Base-by-base conservation (phyloP, 1,140 invertebrate genomes). In the Neodiprion lecontei region DNA sequence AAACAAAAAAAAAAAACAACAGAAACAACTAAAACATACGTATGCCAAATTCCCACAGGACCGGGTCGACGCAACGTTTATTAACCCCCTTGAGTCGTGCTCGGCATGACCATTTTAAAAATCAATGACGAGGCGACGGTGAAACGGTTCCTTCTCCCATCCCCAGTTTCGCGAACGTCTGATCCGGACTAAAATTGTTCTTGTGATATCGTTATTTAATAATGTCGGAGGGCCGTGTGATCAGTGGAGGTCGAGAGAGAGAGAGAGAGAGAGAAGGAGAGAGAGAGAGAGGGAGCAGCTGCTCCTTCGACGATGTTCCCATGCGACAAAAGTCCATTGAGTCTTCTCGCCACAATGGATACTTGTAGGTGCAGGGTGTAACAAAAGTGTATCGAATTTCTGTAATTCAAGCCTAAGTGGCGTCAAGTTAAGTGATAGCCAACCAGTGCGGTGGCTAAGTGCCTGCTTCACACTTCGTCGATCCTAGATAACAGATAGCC, bases 351-450 rank as follows among this genome's bases (percentile, higher is more conserved):
- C 53, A 61, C 53, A 61, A 61, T 61, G 53, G 53, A 61, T 61
- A 61, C 53, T 61, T 61, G 53, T 61, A 61, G 53, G 53, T 61
- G 53, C 53, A 61, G 53, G 53, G 53, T 61, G 53, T 17, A 84
- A 67, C 69, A 81, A 80, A 61, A 81, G 79, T 61, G 72, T 82
- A 84, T 88, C 84, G 84, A 88, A 86, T 87, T 88, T 86, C 86
- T 79, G 88, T 89, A 89, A 89, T 82, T 79, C 79, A 86, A 89
- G 88, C 86, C 87, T 84, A 81, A 88, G 86, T 88, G 83, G 86
- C 84, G 83, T 80, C 86, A 81, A 82, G 81, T 87, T 88, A 83
- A 85, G 78, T 78, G 86, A 86, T 84, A 86, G 81, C 82, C 79
- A 69, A 47, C 28, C 75, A 83, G 82, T 84, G 83, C 83, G 79